These are phyloP conservation scores for Drosophila aff. DNA, from an alignment of 1,140 invertebrate species.

Conservation along the genomic window DNA sequence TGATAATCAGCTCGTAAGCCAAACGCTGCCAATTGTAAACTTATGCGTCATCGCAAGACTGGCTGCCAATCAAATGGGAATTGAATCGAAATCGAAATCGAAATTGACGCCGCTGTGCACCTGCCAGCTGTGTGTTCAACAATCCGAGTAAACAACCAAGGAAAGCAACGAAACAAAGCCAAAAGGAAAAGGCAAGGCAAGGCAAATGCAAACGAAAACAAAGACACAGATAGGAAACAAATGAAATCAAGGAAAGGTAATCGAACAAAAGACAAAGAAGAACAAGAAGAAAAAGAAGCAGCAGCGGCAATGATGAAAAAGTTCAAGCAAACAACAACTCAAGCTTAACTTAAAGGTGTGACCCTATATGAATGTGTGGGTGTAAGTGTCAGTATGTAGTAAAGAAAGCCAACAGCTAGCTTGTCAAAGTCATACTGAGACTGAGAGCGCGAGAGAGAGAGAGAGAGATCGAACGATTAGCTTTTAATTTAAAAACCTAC, in stretches of 20 bases:
- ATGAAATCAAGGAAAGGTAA: conserved; percentile 48
- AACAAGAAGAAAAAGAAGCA: conserved; percentile 9
- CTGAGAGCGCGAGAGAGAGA: conserved; percentile 16
- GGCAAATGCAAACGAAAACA: conserved; percentile 23
- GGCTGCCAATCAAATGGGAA: conserved; percentile 72
- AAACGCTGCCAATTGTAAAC: conserved; percentile 62
- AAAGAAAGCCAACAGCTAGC: conserved; percentile 16
- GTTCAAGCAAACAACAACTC: conserved; percentile 59
- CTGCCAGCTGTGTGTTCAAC: conserved; percentile 59
- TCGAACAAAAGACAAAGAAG: conserved; percentile 29
- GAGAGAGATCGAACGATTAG: conserved; percentile 59
- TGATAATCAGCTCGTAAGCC: conserved; percentile 52
- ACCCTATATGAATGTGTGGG: conserved; percentile 15
- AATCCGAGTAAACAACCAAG: conserved; percentile 53
- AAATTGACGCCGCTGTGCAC: conserved; percentile 51
- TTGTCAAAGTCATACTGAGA: conserved; percentile 44
- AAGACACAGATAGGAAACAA: conserved; percentile 23
- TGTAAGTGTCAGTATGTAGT: conserved; percentile 4
- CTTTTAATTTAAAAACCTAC: conserved; percentile 65
- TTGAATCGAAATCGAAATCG: conserved; percentile 27
- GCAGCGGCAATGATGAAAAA: conserved; percentile 51
- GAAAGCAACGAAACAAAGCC: conserved; percentile 28
- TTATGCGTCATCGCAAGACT: conserved; percentile 71
- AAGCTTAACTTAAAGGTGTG: conserved; percentile 54
- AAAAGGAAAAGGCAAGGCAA: conserved; percentile 2